Base-by-base conservation (phyloP, 2,888 invertebrate genomes). In the Rhorus exstirpatorius region DNA sequence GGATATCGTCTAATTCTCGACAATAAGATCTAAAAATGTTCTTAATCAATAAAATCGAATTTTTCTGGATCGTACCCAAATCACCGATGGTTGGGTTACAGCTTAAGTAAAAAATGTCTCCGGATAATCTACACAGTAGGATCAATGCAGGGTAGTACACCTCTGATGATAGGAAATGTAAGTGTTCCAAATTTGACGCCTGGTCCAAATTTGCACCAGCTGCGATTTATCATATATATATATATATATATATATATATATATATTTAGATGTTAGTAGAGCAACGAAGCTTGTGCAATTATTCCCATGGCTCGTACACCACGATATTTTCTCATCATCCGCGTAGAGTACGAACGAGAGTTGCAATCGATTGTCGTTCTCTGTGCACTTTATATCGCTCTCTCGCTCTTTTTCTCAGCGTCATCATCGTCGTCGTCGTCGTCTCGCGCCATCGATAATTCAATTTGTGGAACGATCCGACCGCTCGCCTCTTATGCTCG, bases 391-490 rank as follows among this genome's bases (percentile, higher is more conserved):
- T 41, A 31, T 35, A 35, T 68, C 63, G 24, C 53, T 38, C 41
- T 63, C 10, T 41, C 46, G 7, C 17, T 61, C 46, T 38, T 38
- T 74, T 14, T 12, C 21, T 21, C n/a, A 7, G n/a, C 31, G n/a
- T 60, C 72, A 21, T 60, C 7, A 24, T 60, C 46, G 51, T 71
- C 63, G 44, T 53, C 76, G 51, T 41, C 81, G 71, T 75, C 81
- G 76, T 74, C 87, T 86, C 82, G 84, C 87, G 83, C 83, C 85
- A 85, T 86, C 87, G 88, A 87, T 86, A 90, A 90, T 90, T 90
- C 88, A 90, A 90, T 90, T 90, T 90, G 87, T 87, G 76, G 79
- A 83, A 86, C 85, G 84, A 84, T 75, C 83, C 60, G 84, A 84
- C 76, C 83, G 63, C 72, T 24, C 68, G 51, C 77, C 67, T 65